Base-by-base conservation (phyloP, 1,140 invertebrate species). In the Pseudomyrmex cubaensis region DNA sequence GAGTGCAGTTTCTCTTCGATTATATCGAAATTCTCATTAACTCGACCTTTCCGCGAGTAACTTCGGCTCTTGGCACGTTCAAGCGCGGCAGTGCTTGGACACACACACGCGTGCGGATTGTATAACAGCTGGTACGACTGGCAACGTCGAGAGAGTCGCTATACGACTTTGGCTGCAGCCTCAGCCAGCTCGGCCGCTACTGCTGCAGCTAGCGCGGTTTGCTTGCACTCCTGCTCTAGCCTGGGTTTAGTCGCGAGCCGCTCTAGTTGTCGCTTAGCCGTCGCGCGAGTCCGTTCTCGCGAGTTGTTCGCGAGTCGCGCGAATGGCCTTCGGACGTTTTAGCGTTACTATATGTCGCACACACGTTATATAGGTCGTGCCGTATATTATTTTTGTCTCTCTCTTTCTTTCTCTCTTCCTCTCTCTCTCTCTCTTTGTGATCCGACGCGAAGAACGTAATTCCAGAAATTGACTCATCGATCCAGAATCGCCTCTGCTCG, bases 251-350 rank as follows among this genome's bases (percentile, higher is more conserved):
- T 52, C 73, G 61, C 64, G 44, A 59, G 52, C 57, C 9, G 76
- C 82, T 82, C 66, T 89, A 88, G 87, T 85, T 84, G 72, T 78
- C 61, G 54, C 25, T 76, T 77, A 89, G 80, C 78, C 76, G 85
- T 64, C 77, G 73, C 22, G 73, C 82, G 85, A 35, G 35, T 35
- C 5, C 35, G 35, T 35, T 35, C 35, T 35, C 35, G 35, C 7
- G 35, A 64, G 22, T 72, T 63, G 66, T 22, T 8, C 62, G 77
- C 59, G 50, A 63, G 73, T 52, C 82, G 63, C 54, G 13, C 69
- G n/a, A n/a, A 10, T 63, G 50, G 50, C 13, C 50, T 10, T 52
- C 3, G 9, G 13, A 52, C 50, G 50, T 13, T 52, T 35, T 35
- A 35, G 35, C 67, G 67, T 52, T 22, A 20, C 22, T 20, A 7